Evolutionary conservation across 2,888 invertebrate genomes (phyloP).

Genomic region (Liposcelis brunnea): DNA sequence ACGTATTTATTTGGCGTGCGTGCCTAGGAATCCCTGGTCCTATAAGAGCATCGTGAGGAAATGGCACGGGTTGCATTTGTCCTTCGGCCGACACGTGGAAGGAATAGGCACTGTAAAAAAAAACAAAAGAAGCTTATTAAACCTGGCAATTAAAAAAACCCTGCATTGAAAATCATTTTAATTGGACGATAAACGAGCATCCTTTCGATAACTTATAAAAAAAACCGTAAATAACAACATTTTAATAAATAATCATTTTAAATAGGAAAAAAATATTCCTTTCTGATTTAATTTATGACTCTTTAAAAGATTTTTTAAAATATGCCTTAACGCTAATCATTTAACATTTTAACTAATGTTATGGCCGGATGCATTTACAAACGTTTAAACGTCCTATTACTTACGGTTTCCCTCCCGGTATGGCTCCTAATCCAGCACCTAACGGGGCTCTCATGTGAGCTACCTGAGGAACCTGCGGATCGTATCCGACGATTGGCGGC

Average conservation of each 20-base stretch:
- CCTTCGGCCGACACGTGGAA: conserved; percentile 84
- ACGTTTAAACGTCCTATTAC: too few species aligned
- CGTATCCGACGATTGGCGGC: conserved; percentile 44
- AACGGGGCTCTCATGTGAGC: conserved; percentile 47
- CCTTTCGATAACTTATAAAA: too few species aligned
- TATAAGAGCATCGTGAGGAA: conserved; percentile 82
- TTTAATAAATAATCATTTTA: not conserved
- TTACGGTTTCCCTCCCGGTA: conserved; percentile 76
- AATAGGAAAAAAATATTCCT: not conserved
- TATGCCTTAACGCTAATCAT: too few species aligned
- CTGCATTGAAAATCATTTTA: not conserved
- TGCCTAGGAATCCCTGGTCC: conserved; percentile 89
- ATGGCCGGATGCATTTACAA: too few species aligned
- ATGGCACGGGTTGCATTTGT: conserved; percentile 78
- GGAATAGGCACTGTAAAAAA: conserved; percentile 61
- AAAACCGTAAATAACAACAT: not conserved
- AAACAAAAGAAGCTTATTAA: conserved; percentile 4
- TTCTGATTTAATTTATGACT: not conserved
- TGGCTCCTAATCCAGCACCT: conserved; percentile 30
- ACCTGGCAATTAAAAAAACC: not conserved
- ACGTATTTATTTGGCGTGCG: conserved; percentile 72
- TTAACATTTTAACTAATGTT: too few species aligned
- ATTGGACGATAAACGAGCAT: not conserved
- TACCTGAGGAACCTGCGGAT: conserved; percentile 30
- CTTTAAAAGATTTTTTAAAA: too few species aligned